Evolutionary conservation across 2,888 invertebrate genomes (phyloP).

Genomic region (Pedicia rivosa): DNA sequence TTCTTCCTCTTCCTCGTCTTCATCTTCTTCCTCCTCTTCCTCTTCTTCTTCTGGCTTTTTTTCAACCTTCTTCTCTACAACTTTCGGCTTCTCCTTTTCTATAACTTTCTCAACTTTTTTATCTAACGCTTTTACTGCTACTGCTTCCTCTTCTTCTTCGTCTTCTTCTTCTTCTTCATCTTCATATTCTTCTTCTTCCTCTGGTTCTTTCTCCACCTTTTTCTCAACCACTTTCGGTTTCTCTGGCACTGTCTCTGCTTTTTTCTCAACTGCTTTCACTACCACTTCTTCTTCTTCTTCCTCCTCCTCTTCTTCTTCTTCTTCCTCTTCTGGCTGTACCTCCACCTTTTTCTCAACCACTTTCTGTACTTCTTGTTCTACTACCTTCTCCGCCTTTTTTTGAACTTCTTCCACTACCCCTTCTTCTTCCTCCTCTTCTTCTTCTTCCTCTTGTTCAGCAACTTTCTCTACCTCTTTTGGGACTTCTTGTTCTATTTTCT

Average conservation of each 20-base stretch:
- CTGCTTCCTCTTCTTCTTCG: no score
- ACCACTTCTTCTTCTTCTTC: slow-evolving; percentile 16
- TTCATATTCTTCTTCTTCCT: slow-evolving; percentile 14
- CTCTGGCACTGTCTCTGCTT: slow-evolving; percentile 13
- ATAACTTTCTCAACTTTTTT: no score
- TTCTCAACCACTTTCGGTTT: slow-evolving; percentile 15
- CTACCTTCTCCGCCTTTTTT: slow-evolving; percentile 7
- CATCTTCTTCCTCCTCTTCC: slow-evolving; percentile 24
- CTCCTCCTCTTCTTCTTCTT: slow-evolving; percentile 15
- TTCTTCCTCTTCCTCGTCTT: no score
- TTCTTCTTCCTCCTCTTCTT: slow-evolving; percentile 14
- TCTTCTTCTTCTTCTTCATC: no score
- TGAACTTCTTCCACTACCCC: slow-evolving; percentile 7
- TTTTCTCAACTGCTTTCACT: slow-evolving; percentile 10
- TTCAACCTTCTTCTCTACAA: slow-evolving; percentile 16
- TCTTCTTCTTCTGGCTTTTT: slow-evolving; percentile 11
- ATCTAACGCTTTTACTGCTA: no score
- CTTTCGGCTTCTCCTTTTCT: no score
- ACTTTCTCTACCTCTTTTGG: slow-evolving; percentile 16
- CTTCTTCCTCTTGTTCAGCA: slow-evolving; percentile 14
- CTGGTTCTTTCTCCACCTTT: slow-evolving; percentile 15
- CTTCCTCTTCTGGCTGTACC: slow-evolving; percentile 15
- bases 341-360: slow-evolving; percentile 15
- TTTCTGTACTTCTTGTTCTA: slow-evolving; percentile 13
- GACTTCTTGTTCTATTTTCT: slow-evolving; percentile 11